Evolutionary conservation across 2,113 vertebrate genomes (phyloP), one percentile per base, ranked within the genome.

Genomic region (Setophaga kirtlandii): DNA sequence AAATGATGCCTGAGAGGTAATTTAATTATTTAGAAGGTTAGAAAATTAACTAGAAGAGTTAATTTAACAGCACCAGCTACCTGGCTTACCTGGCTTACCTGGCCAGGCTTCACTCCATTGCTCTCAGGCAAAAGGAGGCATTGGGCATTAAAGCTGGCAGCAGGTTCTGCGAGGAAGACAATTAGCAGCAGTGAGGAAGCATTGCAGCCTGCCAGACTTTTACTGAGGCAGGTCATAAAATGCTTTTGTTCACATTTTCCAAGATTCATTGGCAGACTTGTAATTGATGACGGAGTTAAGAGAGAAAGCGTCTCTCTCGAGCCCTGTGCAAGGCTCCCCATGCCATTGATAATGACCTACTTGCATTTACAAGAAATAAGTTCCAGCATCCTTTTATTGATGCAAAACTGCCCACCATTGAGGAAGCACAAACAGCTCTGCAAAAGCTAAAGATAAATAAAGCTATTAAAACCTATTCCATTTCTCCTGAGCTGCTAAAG

Each of bases 361-460:
- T 90, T 87, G 86, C 94, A 97, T 97, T 96, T 96, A 97, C 96
- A 97, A 97, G 96, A 97, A 97, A 89, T 89, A 96, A 96, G 92
- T 71, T 65, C 63, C 76, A 96, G 89, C 94, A 96, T 97, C 96
- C 96, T 96, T 91, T 97, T 97, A 96, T 96, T 96, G 96, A 97
- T 94, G 93, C 37, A 92, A 89, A 96, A 85, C 94, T 96, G 92
- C 86, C 96, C 96, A 93, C 96, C 96, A 97, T 97, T 97, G 96
- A 97, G 96, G 96, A 96, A 97, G 96, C 87, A 91, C 89, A 84
- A 93, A 59, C 67, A 94, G 83, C 74, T 91, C 58, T 73, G 75
- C 65, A 92, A 94, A 73, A 95, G 87, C 95, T 94, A 79, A 93
- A 96, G 95, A 97, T 97, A 96, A 97, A 97, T 97, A 97, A 96